Evolutionary conservation across 2,888 invertebrate species (phyloP).

Genomic region (Oscheius sp.): DNA sequence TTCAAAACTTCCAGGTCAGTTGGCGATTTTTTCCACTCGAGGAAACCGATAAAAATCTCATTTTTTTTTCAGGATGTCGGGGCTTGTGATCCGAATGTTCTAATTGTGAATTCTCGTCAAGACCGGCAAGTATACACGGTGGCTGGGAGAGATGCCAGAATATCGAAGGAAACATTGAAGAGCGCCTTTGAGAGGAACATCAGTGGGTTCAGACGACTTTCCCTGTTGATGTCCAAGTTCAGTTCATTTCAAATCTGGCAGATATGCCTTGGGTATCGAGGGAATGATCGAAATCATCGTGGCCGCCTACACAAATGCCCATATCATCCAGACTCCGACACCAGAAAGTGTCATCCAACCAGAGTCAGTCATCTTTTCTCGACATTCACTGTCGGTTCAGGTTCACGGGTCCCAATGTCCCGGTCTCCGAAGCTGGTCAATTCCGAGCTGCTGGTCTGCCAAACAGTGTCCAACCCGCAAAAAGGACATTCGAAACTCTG

Average conservation of each 20-base stretch:
- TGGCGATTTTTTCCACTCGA: not conserved
- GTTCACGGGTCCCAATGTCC: conserved; percentile 37
- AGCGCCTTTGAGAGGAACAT: conserved; percentile 71
- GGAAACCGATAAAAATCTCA: not conserved
- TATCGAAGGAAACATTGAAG: conserved; percentile 69
- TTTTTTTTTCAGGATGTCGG: conserved; percentile 63
- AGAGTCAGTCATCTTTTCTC: conserved; percentile 31
- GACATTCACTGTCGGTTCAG: too few species aligned
- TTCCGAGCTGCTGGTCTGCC: conserved; percentile 59
- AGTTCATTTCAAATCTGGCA: conserved; percentile 57
- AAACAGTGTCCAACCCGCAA: conserved; percentile 56
- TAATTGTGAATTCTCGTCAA: conserved; percentile 70
- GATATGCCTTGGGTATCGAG: conserved; percentile 59
- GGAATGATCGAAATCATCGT: conserved; percentile 72
- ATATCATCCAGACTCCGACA: conserved; percentile 69
- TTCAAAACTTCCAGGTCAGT: conserved; percentile 69
- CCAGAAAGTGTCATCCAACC: conserved; percentile 46
- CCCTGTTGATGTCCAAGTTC: conserved; percentile 33
- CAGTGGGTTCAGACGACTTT: conserved; percentile 26
- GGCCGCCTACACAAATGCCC: conserved; percentile 69
- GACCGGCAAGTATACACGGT: conserved; percentile 73
- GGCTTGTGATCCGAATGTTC: conserved; percentile 69
- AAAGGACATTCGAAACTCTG: conserved; percentile 43
- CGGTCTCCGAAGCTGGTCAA: conserved; percentile 36
- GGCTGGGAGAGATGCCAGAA: conserved; percentile 68